Base-by-base conservation (phyloP, 2,888 invertebrate species). In the Cosmia pyralina region DNA sequence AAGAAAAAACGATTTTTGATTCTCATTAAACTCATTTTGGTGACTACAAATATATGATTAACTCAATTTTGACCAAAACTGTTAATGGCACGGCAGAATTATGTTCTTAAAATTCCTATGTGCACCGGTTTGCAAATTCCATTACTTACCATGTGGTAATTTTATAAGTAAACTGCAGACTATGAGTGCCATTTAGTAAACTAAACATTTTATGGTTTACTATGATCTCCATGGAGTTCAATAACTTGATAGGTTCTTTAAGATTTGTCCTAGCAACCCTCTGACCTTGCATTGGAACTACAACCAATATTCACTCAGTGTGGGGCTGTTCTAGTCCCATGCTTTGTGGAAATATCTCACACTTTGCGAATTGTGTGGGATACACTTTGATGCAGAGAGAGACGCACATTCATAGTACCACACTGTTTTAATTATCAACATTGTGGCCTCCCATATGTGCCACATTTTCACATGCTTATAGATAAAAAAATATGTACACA, bases 401-500 rank as follows among this genome's bases (percentile, higher is more conserved):
- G 86, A 86, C 48, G 95, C 96, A 94, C 94, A 94, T 91, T 91
- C 96, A 96, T 96, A 96, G 95, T 96, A 96, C 96, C 96, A 94
- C 93, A 90, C 53, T 89, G 70, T 87, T 93, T 90, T 90, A 52
- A 22, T 52, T 28, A 6, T 90, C 92, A 86, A 87, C 87, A 80
- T 88, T 94, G 94, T 96, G 96, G 96, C 95, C 96, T 96, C 96
- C 95, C 96, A 96, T 92, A 90, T 94, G 94, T 96, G 96, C 96
- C 87, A 96, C 96, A 96, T 74, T 55, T 34, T 52, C 1, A 46
- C 17, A 59, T 52, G 5, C 11, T 8, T 19, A 57, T 22, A 22
- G 50, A 19, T 11, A 19, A 50, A 50, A 19, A 52, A 50, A 8
- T 19, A n/a, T n/a, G 4, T 59, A 13, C 19, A 38, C n/a, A 38